Evolutionary conservation across 2,888 invertebrate species (phyloP).

Genomic region (Epistrophe eligans): DNA sequence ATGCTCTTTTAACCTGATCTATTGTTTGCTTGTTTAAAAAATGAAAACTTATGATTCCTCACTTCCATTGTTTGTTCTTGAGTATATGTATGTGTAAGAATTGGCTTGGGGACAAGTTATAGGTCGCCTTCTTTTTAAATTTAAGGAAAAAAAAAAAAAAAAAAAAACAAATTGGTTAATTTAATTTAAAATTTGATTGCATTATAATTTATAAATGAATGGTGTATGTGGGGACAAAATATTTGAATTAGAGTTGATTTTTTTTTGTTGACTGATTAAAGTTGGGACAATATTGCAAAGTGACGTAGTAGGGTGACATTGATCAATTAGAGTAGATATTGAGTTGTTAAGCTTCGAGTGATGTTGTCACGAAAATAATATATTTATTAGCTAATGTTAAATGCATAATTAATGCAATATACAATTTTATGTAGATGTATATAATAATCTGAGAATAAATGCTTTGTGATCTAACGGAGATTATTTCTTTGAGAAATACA

Average conservation of each 20-base stretch:
- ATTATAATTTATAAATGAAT: slow-evolving; percentile 30
- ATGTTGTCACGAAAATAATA: neutral
- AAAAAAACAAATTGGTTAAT: slow-evolving; percentile 41
- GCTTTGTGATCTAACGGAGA: too few species aligned
- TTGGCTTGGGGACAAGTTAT: slow-evolving; percentile 18
- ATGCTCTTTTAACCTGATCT: slow-evolving; percentile 38
- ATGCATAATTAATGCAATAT: too few species aligned
- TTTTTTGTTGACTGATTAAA: neutral
- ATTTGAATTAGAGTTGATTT: neutral
- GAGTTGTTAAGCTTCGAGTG: neutral
- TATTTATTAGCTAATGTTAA: too few species aligned
- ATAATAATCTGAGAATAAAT: too few species aligned
- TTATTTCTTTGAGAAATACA: too few species aligned
- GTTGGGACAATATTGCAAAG: neutral
- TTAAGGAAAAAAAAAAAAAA: neutral
- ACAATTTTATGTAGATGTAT: too few species aligned
- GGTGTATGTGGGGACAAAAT: neutral
- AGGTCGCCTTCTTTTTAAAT: slow-evolving; percentile 12
- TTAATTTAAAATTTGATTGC: slow-evolving; percentile 36
- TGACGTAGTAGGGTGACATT: neutral
- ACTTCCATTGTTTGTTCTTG: slow-evolving; percentile 17
- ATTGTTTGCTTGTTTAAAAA: slow-evolving; percentile 30
- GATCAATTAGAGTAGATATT: neutral
- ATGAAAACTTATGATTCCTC: neutral
- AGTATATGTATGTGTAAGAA: neutral